phyloP scores from a whole-genome alignment of 2,797 vertebrate genomes.

The Natrix natrix region DNA sequence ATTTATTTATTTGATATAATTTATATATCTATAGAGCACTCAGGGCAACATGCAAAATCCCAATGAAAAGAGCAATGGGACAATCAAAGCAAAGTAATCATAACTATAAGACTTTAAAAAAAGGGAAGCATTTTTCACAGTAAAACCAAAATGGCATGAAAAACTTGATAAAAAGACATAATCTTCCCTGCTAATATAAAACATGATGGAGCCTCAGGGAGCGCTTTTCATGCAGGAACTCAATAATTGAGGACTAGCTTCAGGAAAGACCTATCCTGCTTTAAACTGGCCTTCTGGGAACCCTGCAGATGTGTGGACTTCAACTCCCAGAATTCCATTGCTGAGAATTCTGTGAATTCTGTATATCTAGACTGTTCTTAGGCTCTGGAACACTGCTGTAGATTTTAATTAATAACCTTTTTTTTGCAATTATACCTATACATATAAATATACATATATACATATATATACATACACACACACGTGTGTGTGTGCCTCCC shows the following conservation, averaged over 20 bases:
- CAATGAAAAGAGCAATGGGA: neutral
- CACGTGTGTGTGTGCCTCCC: neutral
- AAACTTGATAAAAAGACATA: neutral
- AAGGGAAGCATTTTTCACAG: neutral
- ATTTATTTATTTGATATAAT: neutral
- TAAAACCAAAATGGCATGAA: neutral
- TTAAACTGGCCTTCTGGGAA: neutral
- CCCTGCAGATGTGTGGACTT: neutral
- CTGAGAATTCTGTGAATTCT: neutral
- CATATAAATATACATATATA: too few species aligned
- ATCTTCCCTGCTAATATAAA: neutral
- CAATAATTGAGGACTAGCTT: neutral
- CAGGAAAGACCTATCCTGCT: neutral
- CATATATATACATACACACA: too few species aligned
- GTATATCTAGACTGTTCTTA: neutral
- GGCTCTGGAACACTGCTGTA: neutral
- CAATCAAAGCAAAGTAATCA: neutral
- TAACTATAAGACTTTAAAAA: neutral
- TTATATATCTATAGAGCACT: neutral
- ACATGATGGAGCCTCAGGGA: neutral
- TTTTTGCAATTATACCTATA: neutral
- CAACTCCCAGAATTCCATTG: neutral
- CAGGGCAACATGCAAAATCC: neutral
- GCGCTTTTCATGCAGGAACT: neutral
- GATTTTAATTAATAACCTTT: neutral